Evolutionary conservation across 2,797 vertebrate genomes (phyloP).

Genomic region (Ispidina picta): DNA sequence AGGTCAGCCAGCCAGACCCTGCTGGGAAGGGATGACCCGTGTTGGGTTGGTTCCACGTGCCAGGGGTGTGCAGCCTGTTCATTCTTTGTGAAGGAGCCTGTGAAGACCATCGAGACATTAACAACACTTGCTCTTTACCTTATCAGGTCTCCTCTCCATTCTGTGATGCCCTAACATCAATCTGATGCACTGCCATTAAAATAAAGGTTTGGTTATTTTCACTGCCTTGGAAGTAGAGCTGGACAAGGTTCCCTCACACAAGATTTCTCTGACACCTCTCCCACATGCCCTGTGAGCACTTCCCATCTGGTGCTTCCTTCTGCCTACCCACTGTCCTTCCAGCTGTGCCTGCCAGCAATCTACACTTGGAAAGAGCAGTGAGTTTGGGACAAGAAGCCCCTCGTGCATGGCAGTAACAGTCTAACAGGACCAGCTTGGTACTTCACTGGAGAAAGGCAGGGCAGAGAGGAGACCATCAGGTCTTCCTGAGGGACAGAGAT

Average conservation of each 20-base stretch:
- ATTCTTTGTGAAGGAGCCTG: neutral
- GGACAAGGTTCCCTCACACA: neutral
- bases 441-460: neutral
- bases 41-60: rapidly evolving
- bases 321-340: neutral
- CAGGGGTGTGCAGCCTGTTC: neutral
- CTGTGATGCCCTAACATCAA: neutral
- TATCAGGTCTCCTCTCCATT: neutral
- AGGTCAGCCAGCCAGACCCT: neutral
- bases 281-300: neutral
- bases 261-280: neutral
- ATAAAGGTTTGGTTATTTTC: neutral
- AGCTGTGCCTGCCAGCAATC: neutral
- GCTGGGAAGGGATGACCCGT: neutral
- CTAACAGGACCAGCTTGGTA: neutral
- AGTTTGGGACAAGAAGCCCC: neutral
- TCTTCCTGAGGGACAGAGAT: neutral
- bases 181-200: neutral
- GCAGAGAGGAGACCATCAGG: rapidly evolving
- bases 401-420: neutral
- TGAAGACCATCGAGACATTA: neutral
- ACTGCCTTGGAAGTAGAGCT: neutral
- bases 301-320: neutral
- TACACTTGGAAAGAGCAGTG: neutral
- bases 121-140: neutral